phyloP scores from a whole-genome alignment of 2,113 vertebrate genomes.

The Triplophysa rosa region DNA sequence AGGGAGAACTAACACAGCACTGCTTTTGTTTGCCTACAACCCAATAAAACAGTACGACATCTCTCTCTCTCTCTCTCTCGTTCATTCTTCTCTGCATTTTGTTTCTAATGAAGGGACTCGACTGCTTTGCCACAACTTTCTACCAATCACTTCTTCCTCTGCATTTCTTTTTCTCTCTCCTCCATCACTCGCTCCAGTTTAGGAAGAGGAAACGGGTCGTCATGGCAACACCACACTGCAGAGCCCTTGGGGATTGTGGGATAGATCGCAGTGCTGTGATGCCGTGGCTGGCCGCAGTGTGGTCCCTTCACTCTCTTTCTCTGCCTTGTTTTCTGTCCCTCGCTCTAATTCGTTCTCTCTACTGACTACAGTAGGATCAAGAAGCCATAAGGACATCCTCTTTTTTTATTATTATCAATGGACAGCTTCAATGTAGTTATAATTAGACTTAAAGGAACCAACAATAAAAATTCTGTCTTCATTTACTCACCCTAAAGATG shows the following conservation, averaged over 20 bases:
- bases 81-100: not conserved
- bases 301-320: conserved; percentile 23
- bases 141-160: conserved; percentile 37
- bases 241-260: conserved; percentile 62
- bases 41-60: conserved; percentile 14
- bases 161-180: conserved; percentile 34
- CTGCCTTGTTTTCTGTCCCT: not conserved
- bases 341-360: not conserved
- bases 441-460: too few relatives aligned
- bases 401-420: not conserved
- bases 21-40: conserved; percentile 7
- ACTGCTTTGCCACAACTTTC: conserved; percentile 29
- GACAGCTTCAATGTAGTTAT: not conserved
- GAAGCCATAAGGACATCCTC: not conserved
- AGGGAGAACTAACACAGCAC: not conserved
- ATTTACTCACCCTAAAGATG: too few relatives aligned
- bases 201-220: conserved; percentile 58
- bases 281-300: conserved; percentile 50
- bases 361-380: conserved; percentile 13
- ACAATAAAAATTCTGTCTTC: too few relatives aligned
- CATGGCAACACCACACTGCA: conserved; percentile 64
- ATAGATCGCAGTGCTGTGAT: conserved; percentile 56
- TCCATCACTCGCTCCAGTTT: conserved; percentile 56
- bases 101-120: conserved; percentile 33
- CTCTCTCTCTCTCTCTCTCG: conserved; percentile 15